Percentiles rank a stretch among this genome's conserved stretches.
Evolutionary conservation across 2,888 invertebrate species (phyloP).

Genomic region (Mimachlamys varia): DNA sequence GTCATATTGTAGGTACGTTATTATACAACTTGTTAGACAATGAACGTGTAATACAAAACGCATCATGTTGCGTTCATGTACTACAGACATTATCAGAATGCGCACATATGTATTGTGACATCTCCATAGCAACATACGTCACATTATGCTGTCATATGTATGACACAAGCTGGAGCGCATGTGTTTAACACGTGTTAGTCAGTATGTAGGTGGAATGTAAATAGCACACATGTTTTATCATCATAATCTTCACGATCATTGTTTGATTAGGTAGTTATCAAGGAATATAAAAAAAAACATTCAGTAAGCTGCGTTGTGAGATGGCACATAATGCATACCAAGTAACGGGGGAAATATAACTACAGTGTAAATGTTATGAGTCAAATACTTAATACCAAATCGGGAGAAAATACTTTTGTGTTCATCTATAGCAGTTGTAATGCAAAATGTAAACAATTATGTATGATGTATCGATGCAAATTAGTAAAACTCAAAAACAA

Average conservation of each 20-base stretch:
- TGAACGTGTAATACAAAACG: constrained; percentile 1
- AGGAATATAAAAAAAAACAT: neutral
- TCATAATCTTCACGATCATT: neutral
- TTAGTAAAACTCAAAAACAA: no score
- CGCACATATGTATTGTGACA: neutral
- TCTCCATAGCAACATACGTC: neutral
- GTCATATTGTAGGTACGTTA: neutral
- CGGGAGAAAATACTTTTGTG: no score
- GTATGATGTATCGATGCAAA: no score
- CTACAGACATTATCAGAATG: constrained; percentile 20
- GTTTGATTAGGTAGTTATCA: neutral
- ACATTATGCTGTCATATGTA: neutral
- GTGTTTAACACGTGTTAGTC: neutral
- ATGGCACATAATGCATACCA: no score
- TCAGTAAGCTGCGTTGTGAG: no score
- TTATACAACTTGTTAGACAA: neutral
- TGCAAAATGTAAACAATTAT: no score
- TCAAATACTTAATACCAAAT: no score
- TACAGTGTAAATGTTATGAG: no score
- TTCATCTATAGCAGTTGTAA: no score
- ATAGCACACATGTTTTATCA: neutral
- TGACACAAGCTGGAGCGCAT: neutral
- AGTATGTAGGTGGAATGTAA: neutral
- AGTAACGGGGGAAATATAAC: no score
- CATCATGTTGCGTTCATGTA: neutral